Evolutionary conservation across 2,113 vertebrate genomes (phyloP).

Genomic region (Antigone vipio): DNA sequence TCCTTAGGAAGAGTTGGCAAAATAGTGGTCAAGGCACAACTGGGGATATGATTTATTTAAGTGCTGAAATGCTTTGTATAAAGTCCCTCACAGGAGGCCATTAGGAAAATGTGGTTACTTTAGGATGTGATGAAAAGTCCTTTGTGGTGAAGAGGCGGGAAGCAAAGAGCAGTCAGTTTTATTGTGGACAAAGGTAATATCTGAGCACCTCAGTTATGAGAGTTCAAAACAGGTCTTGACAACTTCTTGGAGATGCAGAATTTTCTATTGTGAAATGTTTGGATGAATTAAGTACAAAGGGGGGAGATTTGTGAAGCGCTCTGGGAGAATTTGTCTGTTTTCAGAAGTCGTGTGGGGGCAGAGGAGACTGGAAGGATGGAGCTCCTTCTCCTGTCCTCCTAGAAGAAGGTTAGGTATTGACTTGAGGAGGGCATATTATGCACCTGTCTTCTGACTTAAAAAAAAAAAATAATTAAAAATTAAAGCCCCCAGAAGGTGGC

Average conservation of each 20-base stretch:
- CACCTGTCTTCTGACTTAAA: background rate
- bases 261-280: background rate
- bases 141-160: background rate
- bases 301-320: background rate
- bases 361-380: background rate
- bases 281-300: background rate
- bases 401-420: background rate
- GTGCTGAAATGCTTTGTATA: constrained; percentile 21
- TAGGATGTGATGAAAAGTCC: background rate
- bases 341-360: background rate
- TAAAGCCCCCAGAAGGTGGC: background rate
- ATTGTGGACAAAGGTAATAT: background rate
- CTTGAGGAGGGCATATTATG: background rate
- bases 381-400: background rate
- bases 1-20: background rate
- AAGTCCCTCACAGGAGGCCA: constrained; percentile 17
- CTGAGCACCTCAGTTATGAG: background rate
- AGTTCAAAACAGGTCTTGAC: background rate
- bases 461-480: background rate
- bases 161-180: background rate
- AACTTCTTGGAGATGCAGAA: background rate
- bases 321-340: background rate
- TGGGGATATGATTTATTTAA: constrained; percentile 57
- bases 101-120: constrained; percentile 29
- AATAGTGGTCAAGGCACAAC: background rate